These are phyloP conservation scores for Autographa gamma DNA, from an alignment of 2,888 invertebrate species.

Conservation along the genomic window DNA sequence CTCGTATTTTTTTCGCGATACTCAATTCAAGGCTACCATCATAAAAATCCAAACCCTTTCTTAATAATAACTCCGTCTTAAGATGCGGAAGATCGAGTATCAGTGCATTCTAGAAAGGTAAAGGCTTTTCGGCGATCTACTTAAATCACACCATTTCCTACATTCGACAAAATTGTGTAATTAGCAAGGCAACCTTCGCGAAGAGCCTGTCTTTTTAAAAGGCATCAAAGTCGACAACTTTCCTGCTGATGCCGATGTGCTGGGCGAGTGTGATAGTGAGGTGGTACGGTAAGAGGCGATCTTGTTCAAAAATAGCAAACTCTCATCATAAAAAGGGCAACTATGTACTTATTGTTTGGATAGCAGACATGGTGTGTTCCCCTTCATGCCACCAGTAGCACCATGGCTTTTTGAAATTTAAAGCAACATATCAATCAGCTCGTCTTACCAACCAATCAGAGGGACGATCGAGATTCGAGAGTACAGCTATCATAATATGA, in stretches of 20 bases:
- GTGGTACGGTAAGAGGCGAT: background rate
- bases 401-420: too few species aligned
- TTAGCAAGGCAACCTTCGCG: background rate
- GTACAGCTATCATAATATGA: too few species aligned
- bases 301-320: too few species aligned
- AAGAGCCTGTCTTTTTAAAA: background rate
- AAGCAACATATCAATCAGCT: too few species aligned
- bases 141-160: background rate
- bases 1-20: background rate
- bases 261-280: background rate
- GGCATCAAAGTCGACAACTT: background rate
- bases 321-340: too few species aligned
- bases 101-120: background rate
- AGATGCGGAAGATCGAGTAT: background rate
- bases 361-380: too few species aligned
- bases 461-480: too few species aligned
- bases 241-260: background rate
- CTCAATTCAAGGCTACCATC: background rate
- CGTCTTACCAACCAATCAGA: too few species aligned
- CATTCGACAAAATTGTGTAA: background rate
- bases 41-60: background rate
- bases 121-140: background rate
- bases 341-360: too few species aligned
- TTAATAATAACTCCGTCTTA: background rate
- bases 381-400: too few species aligned